Evolutionary conservation across 2,797 vertebrate species (phyloP).

Genomic region (Trichosurus vulpecula): DNA sequence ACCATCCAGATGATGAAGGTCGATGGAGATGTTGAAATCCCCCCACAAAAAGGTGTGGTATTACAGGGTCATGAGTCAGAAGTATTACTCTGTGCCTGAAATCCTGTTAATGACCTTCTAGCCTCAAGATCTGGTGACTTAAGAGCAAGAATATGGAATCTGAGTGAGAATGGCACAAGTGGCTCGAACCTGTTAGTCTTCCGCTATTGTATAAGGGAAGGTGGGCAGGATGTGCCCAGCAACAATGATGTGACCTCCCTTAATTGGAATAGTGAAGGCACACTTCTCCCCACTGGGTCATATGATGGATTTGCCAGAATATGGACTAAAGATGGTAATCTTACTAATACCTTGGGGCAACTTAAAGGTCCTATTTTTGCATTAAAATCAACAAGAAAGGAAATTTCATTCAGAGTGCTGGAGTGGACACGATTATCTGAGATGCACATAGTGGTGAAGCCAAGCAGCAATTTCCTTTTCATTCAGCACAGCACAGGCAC

Average conservation of each 20-base stretch:
- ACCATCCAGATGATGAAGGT: slow-evolving; percentile 94
- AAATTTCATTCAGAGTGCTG: slow-evolving; percentile 96
- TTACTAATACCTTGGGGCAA: slow-evolving; percentile 95
- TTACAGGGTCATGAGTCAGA: no score
- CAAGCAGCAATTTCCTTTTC: no score
- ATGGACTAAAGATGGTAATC: slow-evolving; percentile 96
- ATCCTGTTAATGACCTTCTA: no score
- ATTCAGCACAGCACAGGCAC: no score
- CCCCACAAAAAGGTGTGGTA: slow-evolving; percentile 90
- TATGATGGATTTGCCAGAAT: slow-evolving; percentile 96
- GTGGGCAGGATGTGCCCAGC: slow-evolving; percentile 95
- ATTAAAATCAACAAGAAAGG: slow-evolving; percentile 98
- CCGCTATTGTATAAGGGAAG: slow-evolving; percentile 94
- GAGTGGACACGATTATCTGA: slow-evolving; percentile 97
- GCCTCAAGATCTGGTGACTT: slow-evolving; percentile 92
- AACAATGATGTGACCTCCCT: slow-evolving; percentile 97
- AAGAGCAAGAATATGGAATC: slow-evolving; percentile 95
- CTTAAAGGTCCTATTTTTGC: slow-evolving; percentile 98
- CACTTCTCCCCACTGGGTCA: slow-evolving; percentile 94
- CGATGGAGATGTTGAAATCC: slow-evolving; percentile 95
- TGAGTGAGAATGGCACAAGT: slow-evolving; percentile 94
- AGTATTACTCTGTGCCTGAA: no score
- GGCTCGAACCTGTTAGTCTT: slow-evolving; percentile 95
- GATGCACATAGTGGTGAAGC: slow-evolving; percentile 96
- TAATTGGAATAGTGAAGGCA: slow-evolving; percentile 96